Percentiles rank a stretch among this genome's conserved stretches.
phyloP scores from a whole-genome alignment of 2,113 vertebrate genomes.

The Tachycineta bicolor region DNA sequence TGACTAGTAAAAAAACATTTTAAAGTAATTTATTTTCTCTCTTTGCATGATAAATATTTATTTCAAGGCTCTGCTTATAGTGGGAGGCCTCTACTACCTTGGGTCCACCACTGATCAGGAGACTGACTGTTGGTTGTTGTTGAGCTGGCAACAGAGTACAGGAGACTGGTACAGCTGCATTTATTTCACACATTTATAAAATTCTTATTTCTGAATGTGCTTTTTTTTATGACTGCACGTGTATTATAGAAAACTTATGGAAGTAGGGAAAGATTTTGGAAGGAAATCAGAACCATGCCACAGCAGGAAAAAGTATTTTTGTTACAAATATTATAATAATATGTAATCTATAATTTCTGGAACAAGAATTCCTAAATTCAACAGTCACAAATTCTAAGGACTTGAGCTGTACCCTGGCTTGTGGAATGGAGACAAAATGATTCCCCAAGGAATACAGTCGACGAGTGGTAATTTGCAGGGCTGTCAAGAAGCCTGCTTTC shows the following conservation, averaged over 20 bases:
- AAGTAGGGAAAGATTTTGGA: neutral
- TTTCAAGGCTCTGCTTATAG: neutral
- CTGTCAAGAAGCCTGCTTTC: neutral
- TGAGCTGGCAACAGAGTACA: neutral
- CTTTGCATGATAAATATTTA: neutral
- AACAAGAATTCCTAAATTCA: neutral
- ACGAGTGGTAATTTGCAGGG: neutral
- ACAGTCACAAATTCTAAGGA: neutral
- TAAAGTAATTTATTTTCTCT: neutral
- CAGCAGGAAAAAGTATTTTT: neutral
- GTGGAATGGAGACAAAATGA: neutral
- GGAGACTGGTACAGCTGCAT: neutral
- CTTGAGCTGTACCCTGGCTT: neutral
- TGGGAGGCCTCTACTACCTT: neutral
- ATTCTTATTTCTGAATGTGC: neutral
- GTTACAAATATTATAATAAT: neutral
- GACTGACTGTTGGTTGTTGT: neutral
- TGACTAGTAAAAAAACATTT: conserved; percentile 6
- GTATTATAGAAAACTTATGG: neutral
- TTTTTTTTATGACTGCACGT: neutral
- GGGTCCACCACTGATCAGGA: neutral
- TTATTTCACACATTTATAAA: neutral
- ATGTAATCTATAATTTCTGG: neutral
- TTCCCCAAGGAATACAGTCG: neutral
- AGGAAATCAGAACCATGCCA: neutral